Evolutionary conservation across 2,888 invertebrate species (phyloP), one percentile per base, ranked within the genome.

Genomic region (Agrotis puta): DNA sequence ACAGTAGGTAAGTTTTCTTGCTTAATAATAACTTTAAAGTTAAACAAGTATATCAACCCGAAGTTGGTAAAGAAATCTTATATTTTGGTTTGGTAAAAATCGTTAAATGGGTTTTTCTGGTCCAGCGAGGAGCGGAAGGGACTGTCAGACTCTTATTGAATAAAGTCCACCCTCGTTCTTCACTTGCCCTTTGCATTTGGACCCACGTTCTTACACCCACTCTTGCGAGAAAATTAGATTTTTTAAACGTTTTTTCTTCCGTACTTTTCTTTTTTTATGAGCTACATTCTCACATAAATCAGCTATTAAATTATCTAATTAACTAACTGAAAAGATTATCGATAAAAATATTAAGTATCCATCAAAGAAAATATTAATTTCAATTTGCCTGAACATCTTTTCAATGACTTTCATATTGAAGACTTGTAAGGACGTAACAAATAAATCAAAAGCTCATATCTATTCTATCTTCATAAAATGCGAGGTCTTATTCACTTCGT

Each of bases 341-440:
- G 13, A 59, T 18, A 24, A 56, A 73, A 33, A 5, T 5, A 11
- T 18, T 47, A 33, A 3, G 3, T 33, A 63, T 45, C 20, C 16
- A 18, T 20, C n/a, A 14, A 39, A 69, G 27, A 50, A 45, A 45
- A 45, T 18, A 33, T 47, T 39, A 14, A 53, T 43, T 61, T 64
- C 13, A 51, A 56, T 57, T 48, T 75, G 24, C 53, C 22, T 43
- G 9, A 57, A 16, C 14, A 22, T 14, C 43, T 20, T 11, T 61
- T 13, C 39, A 61, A 51, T 33, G 6, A 14, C 2, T 14, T 57
- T 13, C 13, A 22, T n/a, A 43, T 50, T 47, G 24, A 16, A 74
- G 27, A n/a, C 14, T 13, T 76, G 7, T 67, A 67, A 59, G 22
- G 67, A 27, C 56, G 47, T 43, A 72, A 57, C 18, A 24, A 72